Conservation (phyloP, 30 jellyfish, hydroid and myxozoan species). For the Hydractinia symbiolongicarpus region DNA sequence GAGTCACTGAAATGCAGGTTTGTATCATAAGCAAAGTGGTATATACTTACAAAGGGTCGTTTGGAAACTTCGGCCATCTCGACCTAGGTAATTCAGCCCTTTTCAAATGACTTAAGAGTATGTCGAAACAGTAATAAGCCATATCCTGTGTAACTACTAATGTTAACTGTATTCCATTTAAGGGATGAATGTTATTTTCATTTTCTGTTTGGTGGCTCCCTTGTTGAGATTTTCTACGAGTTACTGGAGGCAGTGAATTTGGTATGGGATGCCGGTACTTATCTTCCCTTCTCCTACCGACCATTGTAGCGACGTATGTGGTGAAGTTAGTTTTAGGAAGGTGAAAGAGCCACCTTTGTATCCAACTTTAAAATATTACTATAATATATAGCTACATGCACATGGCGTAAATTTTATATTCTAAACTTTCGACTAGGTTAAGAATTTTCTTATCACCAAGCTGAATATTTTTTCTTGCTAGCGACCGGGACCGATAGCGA, state of each 20-base stretch:
- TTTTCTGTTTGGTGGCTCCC: conserved; percentile 2
- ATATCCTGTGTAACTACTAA: conserved; percentile 60
- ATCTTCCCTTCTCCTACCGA: conserved; percentile 37
- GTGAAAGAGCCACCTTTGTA: too few species aligned
- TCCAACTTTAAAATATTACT: too few species aligned
- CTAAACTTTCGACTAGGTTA: too few species aligned
- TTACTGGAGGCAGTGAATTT: background rate
- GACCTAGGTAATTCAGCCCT: conserved; percentile 56
- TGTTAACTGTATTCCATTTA: conserved; percentile 41
- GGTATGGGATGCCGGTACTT: conserved; percentile 21
- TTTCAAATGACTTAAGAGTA: conserved; percentile 65
- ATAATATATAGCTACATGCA: too few species aligned
- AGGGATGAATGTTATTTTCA: conserved; percentile 2
- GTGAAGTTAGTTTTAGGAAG: too few species aligned
- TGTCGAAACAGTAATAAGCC: conserved; percentile 91
- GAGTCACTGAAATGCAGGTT: too few species aligned
- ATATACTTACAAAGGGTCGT: conserved; percentile 90
- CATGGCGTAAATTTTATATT: too few species aligned
- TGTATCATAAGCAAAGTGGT: too few species aligned
- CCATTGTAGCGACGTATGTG: conserved; percentile 4
- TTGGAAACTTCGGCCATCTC: conserved; percentile 67
- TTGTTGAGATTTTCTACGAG: conserved; percentile 25
- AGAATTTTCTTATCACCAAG: too few species aligned
- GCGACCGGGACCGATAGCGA: too few species aligned
- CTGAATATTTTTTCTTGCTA: too few species aligned